Percentiles rank a stretch among this genome's conserved stretches.
Conservation (phyloP, 2,113 vertebrate species). For the Brevimyrus niger region DNA sequence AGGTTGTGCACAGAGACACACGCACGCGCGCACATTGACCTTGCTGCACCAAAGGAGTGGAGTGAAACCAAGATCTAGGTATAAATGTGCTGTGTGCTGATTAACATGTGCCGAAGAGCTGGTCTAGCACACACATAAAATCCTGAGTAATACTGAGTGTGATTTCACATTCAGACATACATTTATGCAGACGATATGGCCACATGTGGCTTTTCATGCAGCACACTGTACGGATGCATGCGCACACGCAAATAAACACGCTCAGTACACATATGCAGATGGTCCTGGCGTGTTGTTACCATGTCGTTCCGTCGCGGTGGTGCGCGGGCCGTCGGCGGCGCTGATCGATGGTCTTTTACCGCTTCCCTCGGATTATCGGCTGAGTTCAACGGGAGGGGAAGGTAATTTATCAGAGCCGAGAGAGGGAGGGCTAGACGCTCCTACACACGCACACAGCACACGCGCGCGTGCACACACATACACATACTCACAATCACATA, state of each 20-base stretch:
- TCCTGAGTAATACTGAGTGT: not conserved
- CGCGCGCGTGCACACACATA: not conserved
- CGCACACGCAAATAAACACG: not conserved
- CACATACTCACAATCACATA: not conserved
- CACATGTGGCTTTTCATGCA: not conserved
- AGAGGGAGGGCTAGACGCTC: not conserved
- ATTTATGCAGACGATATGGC: not conserved
- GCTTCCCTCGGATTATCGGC: constrained; percentile 37
- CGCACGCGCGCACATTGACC: not conserved
- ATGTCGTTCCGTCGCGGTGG: constrained; percentile 23
- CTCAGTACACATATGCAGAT: not conserved
- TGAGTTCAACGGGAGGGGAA: constrained; percentile 36
- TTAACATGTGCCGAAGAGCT: not conserved
- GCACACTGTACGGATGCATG: not conserved
- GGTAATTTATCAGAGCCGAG: constrained; percentile 30
- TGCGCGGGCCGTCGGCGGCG: constrained; percentile 24
- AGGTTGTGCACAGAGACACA: not conserved
- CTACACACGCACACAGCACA: not conserved
- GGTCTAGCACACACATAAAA: not conserved
- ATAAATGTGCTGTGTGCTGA: not conserved
- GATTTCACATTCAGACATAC: not conserved
- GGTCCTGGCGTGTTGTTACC: constrained; percentile 1
- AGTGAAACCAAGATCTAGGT: not conserved
- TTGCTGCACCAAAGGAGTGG: not conserved
- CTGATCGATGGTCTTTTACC: constrained; percentile 32